Conservation (phyloP, 2,113 vertebrate genomes). For the Oenanthe melanoleuca region DNA sequence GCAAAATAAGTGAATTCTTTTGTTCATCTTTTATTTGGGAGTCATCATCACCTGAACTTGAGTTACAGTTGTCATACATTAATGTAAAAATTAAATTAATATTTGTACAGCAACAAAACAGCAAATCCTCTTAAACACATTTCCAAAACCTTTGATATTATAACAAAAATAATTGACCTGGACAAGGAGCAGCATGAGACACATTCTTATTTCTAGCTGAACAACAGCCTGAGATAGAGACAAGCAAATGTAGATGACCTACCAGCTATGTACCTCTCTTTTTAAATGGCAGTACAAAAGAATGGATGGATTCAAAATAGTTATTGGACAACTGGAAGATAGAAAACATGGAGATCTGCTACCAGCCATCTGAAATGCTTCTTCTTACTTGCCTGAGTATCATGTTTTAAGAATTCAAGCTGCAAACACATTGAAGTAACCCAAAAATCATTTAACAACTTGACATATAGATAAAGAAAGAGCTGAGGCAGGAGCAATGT, state of each 20-base stretch:
- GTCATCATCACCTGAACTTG: neutral
- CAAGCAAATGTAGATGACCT: neutral
- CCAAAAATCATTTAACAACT: constrained; percentile 30
- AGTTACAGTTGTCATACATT: neutral
- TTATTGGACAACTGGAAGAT: neutral
- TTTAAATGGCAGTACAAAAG: neutral
- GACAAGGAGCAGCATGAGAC: neutral
- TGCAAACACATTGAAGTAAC: neutral
- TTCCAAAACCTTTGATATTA: neutral
- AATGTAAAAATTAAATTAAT: neutral
- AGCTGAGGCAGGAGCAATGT: neutral
- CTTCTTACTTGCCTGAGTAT: neutral
- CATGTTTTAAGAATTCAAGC: neutral
- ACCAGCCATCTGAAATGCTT: neutral
- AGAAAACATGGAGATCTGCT: neutral
- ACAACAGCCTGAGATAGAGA: neutral
- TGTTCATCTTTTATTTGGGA: neutral
- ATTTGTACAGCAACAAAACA: neutral
- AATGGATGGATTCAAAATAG: neutral
- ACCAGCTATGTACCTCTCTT: neutral
- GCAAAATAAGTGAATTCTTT: neutral
- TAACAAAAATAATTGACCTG: neutral
- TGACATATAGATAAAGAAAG: constrained; percentile 10
- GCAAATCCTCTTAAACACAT: neutral
- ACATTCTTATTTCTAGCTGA: neutral